Percentiles rank a stretch among this genome's conserved stretches.
phyloP scores from a whole-genome alignment of 2,888 invertebrate species.

The Temnothorax rugatulus region DNA sequence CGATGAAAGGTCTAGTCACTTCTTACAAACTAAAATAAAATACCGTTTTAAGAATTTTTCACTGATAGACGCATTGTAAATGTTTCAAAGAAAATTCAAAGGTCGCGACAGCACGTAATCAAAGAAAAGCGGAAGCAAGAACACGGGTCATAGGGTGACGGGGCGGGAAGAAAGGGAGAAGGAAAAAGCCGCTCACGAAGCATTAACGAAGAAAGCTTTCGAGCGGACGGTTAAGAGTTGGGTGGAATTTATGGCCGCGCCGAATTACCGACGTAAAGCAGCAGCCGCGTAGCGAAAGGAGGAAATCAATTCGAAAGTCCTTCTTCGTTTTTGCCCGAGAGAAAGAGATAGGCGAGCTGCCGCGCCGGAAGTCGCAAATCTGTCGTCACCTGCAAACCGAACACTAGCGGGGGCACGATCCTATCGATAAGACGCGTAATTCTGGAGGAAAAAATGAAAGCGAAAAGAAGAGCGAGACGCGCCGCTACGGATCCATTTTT shows the following conservation, averaged over 20 bases:
- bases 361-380: slow-evolving; percentile 69
- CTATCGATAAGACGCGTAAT: slow-evolving; percentile 21
- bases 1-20: background rate
- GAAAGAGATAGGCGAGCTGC: slow-evolving; percentile 36
- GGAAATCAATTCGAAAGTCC: slow-evolving; percentile 72
- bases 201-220: slow-evolving; percentile 79
- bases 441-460: background rate
- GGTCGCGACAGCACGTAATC: slow-evolving; percentile 28
- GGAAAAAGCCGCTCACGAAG: slow-evolving; percentile 53
- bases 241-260: slow-evolving; percentile 73
- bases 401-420: slow-evolving; percentile 25
- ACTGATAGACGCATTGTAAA: slow-evolving; percentile 50
- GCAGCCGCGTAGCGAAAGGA: slow-evolving; percentile 69
- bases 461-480: background rate
- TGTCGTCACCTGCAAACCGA: slow-evolving; percentile 56
- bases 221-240: slow-evolving; percentile 73
- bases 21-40: background rate
- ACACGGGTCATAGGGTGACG: slow-evolving; percentile 7
- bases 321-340: background rate
- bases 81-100: slow-evolving; percentile 46
- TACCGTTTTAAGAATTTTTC: background rate
- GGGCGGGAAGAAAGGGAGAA: slow-evolving; percentile 9
- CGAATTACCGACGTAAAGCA: slow-evolving; percentile 75
- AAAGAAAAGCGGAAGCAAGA: slow-evolving; percentile 32
- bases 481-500: slow-evolving; percentile 28